Conservation (phyloP, 2,888 invertebrate genomes). For the Allophyes oxyacanthae region DNA sequence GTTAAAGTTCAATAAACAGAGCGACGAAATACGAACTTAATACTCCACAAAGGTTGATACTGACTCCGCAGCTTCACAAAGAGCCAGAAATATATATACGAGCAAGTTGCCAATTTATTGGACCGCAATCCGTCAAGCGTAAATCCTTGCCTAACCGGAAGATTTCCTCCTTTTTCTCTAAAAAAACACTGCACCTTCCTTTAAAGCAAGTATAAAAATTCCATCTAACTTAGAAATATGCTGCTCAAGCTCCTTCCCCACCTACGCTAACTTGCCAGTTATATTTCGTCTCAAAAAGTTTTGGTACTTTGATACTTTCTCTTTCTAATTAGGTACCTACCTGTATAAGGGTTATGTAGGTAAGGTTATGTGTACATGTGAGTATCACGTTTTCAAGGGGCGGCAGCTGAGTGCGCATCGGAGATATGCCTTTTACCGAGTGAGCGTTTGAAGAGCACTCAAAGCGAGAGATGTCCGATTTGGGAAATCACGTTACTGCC, state of each 20-base stretch:
- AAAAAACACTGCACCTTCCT: conserved; percentile 45
- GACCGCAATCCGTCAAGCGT: conserved; percentile 59
- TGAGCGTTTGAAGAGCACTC: conserved; percentile 81
- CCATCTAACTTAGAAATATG: conserved; percentile 5
- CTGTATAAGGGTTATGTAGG: conserved; percentile 20
- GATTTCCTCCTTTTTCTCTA: conserved; percentile 34
- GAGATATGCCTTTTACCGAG: conserved; percentile 75
- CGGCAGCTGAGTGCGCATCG: conserved; percentile 65
- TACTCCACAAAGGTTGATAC: conserved; percentile 44
- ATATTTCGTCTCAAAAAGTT: conserved; percentile 6
- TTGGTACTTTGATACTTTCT: conserved; percentile 3
- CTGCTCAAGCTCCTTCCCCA: conserved; percentile 1
- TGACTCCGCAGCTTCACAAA: conserved; percentile 29
- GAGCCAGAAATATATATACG: conserved; percentile 54
- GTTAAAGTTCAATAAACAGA: conserved; percentile 52
- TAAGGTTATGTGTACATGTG: conserved; percentile 30
- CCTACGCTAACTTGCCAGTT: neutral
- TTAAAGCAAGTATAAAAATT: conserved; percentile 27
- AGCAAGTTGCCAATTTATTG: conserved; percentile 56
- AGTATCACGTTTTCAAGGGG: conserved; percentile 70
- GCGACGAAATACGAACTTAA: conserved; percentile 45
- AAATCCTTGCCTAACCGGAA: conserved; percentile 55
- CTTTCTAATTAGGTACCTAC: conserved; percentile 33
- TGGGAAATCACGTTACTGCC: conserved; percentile 83
- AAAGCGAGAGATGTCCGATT: conserved; percentile 80